Percentiles rank a stretch among this genome's conserved stretches.
These are phyloP conservation scores for Tetrapedia diversipes DNA, from an alignment of 2,888 invertebrate species.

Conservation along the genomic window DNA sequence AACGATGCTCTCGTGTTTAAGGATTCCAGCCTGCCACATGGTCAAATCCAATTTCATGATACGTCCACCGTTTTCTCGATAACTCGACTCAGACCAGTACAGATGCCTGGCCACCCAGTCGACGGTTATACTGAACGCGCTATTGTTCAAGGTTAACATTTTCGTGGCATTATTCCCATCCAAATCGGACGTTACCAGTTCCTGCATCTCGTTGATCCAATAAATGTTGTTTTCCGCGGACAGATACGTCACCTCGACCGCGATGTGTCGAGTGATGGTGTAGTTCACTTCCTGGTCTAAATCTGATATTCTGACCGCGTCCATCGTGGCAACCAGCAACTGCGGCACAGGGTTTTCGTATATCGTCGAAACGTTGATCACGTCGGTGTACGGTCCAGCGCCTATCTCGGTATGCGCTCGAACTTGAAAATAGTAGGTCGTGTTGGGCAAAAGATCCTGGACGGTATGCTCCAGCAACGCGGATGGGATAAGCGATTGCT, in stretches of 20 bases:
- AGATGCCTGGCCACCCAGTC: constrained; percentile 95
- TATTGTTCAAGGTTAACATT: constrained; percentile 85
- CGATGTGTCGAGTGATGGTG: constrained; percentile 87
- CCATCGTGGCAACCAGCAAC: constrained; percentile 89
- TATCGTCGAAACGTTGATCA: constrained; percentile 87
- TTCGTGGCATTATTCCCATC: constrained; percentile 85
- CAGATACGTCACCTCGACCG: constrained; percentile 88
- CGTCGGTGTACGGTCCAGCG: constrained; percentile 88
- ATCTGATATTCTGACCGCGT: constrained; percentile 90
- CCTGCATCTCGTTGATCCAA: constrained; percentile 92
- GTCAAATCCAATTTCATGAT: constrained; percentile 88
- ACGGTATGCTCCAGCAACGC: constrained; percentile 85
- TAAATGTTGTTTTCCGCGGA: constrained; percentile 89
- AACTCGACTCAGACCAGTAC: constrained; percentile 90
- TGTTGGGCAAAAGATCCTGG: constrained; percentile 85
- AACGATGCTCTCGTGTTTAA: constrained; percentile 84
- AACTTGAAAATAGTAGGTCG: constrained; percentile 89
- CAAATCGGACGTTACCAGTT: constrained; percentile 87
- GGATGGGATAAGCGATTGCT: constrained; percentile 84
- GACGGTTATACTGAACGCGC: constrained; percentile 88
- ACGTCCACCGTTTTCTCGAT: constrained; percentile 82
- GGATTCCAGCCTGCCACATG: constrained; percentile 83
- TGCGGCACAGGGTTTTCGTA: constrained; percentile 91
- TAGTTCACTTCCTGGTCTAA: constrained; percentile 88
- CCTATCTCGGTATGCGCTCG: constrained; percentile 92